phyloP scores from a whole-genome alignment of 2,888 invertebrate species.

The Dexiosoma caninum region DNA sequence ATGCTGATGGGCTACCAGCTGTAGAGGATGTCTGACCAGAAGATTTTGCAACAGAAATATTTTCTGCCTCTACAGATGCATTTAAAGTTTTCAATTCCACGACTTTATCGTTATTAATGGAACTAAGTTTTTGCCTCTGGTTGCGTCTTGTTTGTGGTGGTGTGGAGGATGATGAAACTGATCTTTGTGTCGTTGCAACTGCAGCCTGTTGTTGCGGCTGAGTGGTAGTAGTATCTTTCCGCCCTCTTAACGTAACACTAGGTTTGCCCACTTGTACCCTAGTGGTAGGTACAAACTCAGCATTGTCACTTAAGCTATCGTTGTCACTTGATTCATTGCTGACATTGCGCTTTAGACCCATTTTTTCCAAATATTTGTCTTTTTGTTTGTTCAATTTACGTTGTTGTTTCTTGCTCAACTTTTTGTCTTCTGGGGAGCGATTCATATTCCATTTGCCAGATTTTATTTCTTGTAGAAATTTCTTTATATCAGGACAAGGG shows the following conservation, averaged over 20 bases:
- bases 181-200: conserved; percentile 20
- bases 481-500: conserved; percentile 73
- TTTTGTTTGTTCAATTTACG: conserved; percentile 79
- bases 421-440: conserved; percentile 77
- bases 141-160: conserved; percentile 30
- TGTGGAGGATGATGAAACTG: conserved; percentile 40
- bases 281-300: conserved; percentile 76
- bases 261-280: conserved; percentile 75
- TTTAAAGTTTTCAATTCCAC: conserved; percentile 61
- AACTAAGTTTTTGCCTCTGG: conserved; percentile 16
- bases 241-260: conserved; percentile 74
- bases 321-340: conserved; percentile 72
- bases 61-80: conserved; percentile 49
- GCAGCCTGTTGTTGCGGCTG: conserved; percentile 5
- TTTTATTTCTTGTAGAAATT: conserved; percentile 75
- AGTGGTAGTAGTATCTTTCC: conserved; percentile 67
- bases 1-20: neutral
- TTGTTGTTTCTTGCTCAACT: conserved; percentile 76
- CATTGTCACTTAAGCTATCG: conserved; percentile 75
- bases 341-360: conserved; percentile 77
- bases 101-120: conserved; percentile 10
- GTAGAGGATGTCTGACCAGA: neutral
- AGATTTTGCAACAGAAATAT: neutral
- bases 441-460: conserved; percentile 73
- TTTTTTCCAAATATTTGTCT: conserved; percentile 81